phyloP scores from a whole-genome alignment of 2,113 vertebrate species.

The Myotis brandtii region DNA sequence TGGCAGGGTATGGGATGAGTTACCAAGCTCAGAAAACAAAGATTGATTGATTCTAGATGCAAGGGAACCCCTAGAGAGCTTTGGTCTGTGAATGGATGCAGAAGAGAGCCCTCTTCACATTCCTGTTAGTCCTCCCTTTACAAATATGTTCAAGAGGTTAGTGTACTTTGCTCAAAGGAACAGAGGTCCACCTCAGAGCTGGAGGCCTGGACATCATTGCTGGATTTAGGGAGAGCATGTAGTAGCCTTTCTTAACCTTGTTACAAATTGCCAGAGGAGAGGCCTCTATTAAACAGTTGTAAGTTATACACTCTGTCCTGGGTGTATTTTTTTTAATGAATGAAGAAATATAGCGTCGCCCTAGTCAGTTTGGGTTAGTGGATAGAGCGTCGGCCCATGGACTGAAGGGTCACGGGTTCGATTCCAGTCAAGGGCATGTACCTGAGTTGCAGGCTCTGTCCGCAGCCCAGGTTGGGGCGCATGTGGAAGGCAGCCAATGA shows the following conservation, averaged over 20 bases:
- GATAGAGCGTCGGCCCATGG: no score
- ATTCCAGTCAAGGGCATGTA: no score
- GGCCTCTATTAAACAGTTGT: background rate
- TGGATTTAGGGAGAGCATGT: background rate
- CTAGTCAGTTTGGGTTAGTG: no score
- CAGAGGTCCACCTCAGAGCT: background rate
- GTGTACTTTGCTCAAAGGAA: background rate
- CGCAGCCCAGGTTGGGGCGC: no score
- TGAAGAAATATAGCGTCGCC: background rate
- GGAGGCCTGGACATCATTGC: background rate
- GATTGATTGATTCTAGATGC: background rate
- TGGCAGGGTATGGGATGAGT: background rate
- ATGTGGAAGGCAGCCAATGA: no score
- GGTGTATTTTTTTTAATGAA: background rate
- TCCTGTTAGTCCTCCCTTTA: background rate
- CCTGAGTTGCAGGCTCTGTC: no score
- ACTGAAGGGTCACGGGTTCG: no score
- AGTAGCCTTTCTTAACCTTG: background rate
- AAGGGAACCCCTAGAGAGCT: background rate
- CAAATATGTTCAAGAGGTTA: background rate
- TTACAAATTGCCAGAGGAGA: background rate
- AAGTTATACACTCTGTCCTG: background rate
- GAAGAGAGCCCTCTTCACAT: background rate
- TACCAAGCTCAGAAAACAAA: background rate
- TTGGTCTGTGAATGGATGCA: background rate